phyloP scores from a whole-genome alignment of 1,140 invertebrate genomes.

The Zaprionus ornatus region DNA sequence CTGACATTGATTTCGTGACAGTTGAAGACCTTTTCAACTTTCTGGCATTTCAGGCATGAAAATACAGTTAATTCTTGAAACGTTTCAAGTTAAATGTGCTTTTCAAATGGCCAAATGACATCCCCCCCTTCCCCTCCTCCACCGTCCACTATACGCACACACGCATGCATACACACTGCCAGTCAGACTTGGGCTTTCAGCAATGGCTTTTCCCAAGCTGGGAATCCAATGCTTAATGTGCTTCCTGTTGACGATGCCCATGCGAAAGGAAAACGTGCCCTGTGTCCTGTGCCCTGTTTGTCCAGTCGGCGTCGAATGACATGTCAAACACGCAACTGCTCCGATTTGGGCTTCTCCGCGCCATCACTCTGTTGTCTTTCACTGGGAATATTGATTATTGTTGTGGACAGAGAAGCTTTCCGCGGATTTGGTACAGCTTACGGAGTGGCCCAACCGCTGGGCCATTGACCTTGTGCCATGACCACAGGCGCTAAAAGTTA shows the following conservation, averaged over 20 bases:
- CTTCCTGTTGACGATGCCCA: slow-evolving; percentile 71
- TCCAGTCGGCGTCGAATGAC: slow-evolving; percentile 65
- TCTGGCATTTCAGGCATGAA: slow-evolving; percentile 41
- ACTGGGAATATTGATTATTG: slow-evolving; percentile 73
- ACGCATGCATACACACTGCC: background rate
- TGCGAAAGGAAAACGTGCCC: slow-evolving; percentile 37
- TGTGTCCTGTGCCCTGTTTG: slow-evolving; percentile 30
- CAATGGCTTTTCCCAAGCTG: slow-evolving; percentile 19
- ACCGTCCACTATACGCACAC: slow-evolving; percentile 6
- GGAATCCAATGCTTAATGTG: slow-evolving; percentile 67
- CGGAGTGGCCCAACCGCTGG: slow-evolving; percentile 24
- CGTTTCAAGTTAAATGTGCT: slow-evolving; percentile 71
- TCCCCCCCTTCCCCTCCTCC: background rate
- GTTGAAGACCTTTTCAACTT: slow-evolving; percentile 28
- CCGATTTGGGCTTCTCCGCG: slow-evolving; percentile 30
- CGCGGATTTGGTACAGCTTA: slow-evolving; percentile 70
- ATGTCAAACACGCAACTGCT: slow-evolving; percentile 74
- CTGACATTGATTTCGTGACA: background rate
- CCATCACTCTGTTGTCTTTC: slow-evolving; percentile 16
- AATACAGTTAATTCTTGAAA: slow-evolving; percentile 58
- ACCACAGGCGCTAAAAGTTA: slow-evolving; percentile 33
- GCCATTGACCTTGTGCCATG: slow-evolving; percentile 60
- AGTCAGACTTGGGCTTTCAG: slow-evolving; percentile 52
- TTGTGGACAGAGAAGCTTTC: slow-evolving; percentile 52
- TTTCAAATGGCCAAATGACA: slow-evolving; percentile 22